Evolutionary conservation across 1,140 invertebrate species (phyloP).

Genomic region (Whitmania pigra): DNA sequence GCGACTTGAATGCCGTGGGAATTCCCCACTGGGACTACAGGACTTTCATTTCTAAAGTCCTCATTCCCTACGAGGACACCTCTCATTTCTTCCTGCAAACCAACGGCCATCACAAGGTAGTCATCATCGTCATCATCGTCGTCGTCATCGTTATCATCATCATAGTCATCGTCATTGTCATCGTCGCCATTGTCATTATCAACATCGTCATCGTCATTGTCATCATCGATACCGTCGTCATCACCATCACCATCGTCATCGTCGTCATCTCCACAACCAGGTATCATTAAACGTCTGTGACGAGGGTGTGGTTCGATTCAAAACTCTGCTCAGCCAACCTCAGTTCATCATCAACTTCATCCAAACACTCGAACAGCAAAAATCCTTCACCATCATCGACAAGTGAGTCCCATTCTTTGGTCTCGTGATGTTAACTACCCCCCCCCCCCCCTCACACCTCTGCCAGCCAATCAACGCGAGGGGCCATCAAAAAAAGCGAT

Average conservation of each 20-base stretch:
- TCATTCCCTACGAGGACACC: constrained; percentile 59
- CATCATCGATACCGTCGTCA: neutral
- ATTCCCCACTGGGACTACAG: constrained; percentile 90
- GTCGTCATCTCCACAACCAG: neutral
- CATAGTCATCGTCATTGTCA: neutral
- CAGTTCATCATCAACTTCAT: constrained; percentile 95
- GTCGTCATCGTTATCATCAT: too few species aligned
- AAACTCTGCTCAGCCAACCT: constrained; percentile 92
- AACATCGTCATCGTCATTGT: neutral
- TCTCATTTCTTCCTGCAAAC: too few species aligned
- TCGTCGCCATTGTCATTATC: neutral
- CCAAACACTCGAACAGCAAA: constrained; percentile 88
- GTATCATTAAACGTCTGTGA: constrained; percentile 55
- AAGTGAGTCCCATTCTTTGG: constrained; percentile 45
- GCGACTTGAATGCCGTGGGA: constrained; percentile 83
- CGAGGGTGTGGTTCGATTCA: constrained; percentile 82
- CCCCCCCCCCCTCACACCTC: neutral
- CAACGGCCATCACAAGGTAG: too few species aligned
- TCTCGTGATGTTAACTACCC: neutral
- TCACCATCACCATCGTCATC: neutral
- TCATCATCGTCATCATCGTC: too few species aligned
- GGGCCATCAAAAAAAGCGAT: neutral
- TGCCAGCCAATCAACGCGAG: neutral
- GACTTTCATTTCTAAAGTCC: constrained; percentile 94
- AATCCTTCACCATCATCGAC: constrained; percentile 76